Evolutionary conservation across 1,140 invertebrate genomes (phyloP).

Genomic region (Drosophila willistoni): DNA sequence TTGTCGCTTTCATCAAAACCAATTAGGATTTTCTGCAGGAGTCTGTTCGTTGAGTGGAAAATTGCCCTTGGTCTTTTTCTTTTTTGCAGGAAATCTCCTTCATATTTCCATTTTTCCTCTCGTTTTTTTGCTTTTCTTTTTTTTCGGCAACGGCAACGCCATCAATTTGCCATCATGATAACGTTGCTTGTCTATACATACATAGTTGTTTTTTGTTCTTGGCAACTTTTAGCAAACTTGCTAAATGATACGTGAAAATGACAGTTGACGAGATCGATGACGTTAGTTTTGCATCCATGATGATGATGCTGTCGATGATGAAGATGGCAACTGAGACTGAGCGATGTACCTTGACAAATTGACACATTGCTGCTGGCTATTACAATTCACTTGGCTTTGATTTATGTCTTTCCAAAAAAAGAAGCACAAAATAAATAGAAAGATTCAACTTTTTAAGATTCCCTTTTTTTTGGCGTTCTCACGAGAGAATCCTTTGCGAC

Average conservation of each 20-base stretch:
- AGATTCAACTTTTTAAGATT: not conserved
- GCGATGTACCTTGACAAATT: slow-evolving; percentile 80
- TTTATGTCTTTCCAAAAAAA: slow-evolving; percentile 44
- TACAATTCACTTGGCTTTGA: slow-evolving; percentile 58
- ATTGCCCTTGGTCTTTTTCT: slow-evolving; percentile 60
- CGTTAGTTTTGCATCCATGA: slow-evolving; percentile 76
- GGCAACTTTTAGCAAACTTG: slow-evolving; percentile 70
- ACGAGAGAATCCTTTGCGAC: slow-evolving; percentile 19
- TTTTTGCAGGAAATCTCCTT: slow-evolving; percentile 23
- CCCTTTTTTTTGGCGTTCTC: slow-evolving; percentile 25
- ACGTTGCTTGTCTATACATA: slow-evolving; percentile 15
- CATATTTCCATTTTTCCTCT: slow-evolving; percentile 43
- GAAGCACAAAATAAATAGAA: no score
- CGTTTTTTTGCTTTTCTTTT: slow-evolving; percentile 25
- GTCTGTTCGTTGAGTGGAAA: slow-evolving; percentile 70
- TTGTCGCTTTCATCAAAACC: slow-evolving; percentile 79
- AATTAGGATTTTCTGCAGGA: slow-evolving; percentile 79
- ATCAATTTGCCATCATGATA: slow-evolving; percentile 75
- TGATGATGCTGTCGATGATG: slow-evolving; percentile 18
- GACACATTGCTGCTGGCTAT: slow-evolving; percentile 69
- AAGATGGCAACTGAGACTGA: slow-evolving; percentile 55
- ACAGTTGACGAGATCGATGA: slow-evolving; percentile 82
- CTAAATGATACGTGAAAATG: slow-evolving; percentile 82
- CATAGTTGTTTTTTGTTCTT: slow-evolving; percentile 24
- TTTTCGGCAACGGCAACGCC: slow-evolving; percentile 47